phyloP scores from a whole-genome alignment of 2,113 vertebrate genomes.

The Calyptomena viridis region DNA sequence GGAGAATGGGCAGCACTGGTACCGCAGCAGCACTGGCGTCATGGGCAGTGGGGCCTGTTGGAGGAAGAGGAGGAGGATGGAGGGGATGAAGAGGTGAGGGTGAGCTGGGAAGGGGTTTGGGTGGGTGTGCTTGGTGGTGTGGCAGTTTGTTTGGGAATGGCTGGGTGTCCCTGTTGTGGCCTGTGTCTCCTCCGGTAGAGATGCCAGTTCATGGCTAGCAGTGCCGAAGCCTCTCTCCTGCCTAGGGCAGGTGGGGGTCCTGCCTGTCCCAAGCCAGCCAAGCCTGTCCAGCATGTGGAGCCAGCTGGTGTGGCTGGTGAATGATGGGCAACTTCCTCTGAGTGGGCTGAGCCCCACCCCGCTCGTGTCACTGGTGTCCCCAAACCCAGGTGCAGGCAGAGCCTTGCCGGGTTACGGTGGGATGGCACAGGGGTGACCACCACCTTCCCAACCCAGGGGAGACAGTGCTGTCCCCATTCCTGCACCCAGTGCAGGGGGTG shows the following conservation, averaged over 20 bases:
- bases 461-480: not conserved
- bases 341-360: not conserved
- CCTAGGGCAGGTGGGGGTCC: not conserved
- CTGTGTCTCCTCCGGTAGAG: not conserved
- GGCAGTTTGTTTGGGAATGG: not conserved
- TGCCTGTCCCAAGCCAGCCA: accelerated
- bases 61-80: conserved; percentile 17
- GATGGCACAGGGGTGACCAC: not conserved
- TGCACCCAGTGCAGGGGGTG: accelerated
- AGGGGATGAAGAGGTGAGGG: not conserved
- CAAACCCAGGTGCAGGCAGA: not conserved
- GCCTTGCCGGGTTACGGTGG: accelerated
- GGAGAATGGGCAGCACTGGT: not conserved
- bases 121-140: not conserved
- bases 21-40: not conserved
- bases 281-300: not conserved
- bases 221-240: not conserved
- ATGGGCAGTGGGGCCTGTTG: not conserved
- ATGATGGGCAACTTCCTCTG: not conserved
- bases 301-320: accelerated
- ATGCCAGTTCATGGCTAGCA: not conserved
- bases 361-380: not conserved
- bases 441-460: not conserved
- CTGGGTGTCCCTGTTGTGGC: not conserved
- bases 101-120: not conserved